Evolutionary conservation across 1,140 invertebrate species (phyloP), one percentile per base, ranked within the genome.

Genomic region (Zaprionus taronus): DNA sequence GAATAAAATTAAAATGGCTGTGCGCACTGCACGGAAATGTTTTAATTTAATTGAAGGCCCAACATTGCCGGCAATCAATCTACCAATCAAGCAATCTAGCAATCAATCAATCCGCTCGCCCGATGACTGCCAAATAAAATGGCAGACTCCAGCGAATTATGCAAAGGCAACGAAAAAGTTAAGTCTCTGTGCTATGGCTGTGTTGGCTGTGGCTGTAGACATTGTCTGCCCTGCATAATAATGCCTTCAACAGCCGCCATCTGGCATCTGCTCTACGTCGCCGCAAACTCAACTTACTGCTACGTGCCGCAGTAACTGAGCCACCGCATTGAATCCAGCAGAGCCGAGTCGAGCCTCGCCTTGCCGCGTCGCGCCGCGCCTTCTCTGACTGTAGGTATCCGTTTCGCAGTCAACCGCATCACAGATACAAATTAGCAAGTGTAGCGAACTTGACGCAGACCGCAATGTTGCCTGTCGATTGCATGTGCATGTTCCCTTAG

Each of bases 401-500:
- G 62, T 64, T 65, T 64, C 56, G 55, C 55, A 60, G 66, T 65
- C 70, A 66, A 74, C 77, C 73, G 64, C 73, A 85, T 56, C 65
- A 20, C 72, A 80, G 77, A 80, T 86, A 80, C 76, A 86, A 86
- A 86, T 86, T 86, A 86, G 83, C 72, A 82, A 70, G 58, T 57
- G 51, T 38, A 49, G 70, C 49, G 2, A 67, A 58, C 26, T 56
- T 20, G 55, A 31, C 41, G 0, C 31, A 47, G 62, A 53, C 69
- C 74, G 63, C 69, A 61, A 56, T 62, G 55, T 66, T 51, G 41
- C 20, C 61, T 60, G 68, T 69, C 72, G 53, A 60, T 72, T 76
- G 61, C 68, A 71, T 65, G 47, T 61, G 57, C 71, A 68, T 20
- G 31, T 22, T 51, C 34, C 22, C 15, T 55, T 11, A n/a, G 9